phyloP scores from a whole-genome alignment of 2,113 vertebrate species.

The Heptranchias perlo region DNA sequence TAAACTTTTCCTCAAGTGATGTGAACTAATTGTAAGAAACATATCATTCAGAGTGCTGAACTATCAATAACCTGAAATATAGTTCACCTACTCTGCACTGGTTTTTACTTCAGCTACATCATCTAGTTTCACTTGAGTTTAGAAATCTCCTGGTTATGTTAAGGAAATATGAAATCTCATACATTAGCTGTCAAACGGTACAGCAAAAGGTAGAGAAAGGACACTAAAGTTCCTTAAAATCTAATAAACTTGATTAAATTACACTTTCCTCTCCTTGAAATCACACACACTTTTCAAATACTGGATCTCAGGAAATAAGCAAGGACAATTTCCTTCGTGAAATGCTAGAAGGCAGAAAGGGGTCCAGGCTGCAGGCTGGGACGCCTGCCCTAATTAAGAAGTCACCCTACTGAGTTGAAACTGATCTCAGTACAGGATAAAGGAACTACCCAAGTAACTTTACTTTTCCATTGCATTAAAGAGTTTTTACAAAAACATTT shows the following conservation, averaged over 20 bases:
- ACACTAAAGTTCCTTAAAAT: constrained; percentile 50
- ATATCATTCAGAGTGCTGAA: no score
- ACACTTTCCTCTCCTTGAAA: constrained; percentile 66
- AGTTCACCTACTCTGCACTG: background rate
- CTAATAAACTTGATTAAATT: constrained; percentile 74
- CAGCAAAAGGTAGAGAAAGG: constrained; percentile 43
- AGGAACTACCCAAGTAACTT: constrained; percentile 43
- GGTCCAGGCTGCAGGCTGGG: constrained; percentile 65
- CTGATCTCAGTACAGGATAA: constrained; percentile 65
- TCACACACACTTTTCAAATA: constrained; percentile 57
- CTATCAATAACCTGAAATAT: background rate
- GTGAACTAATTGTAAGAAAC: background rate
- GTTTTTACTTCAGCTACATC: background rate
- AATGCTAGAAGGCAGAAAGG: constrained; percentile 75
- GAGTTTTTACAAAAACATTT: background rate
- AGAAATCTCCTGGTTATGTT: background rate
- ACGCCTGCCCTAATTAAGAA: constrained; percentile 68
- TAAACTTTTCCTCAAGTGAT: background rate
- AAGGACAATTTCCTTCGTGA: constrained; percentile 79
- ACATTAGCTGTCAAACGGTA: constrained; percentile 26
- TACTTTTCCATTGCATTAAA: constrained; percentile 24
- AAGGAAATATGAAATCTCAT: constrained; percentile 32
- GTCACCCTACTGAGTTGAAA: constrained; percentile 70
- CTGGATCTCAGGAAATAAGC: constrained; percentile 80
- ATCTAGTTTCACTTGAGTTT: background rate